Percentiles rank a stretch among this genome's conserved stretches.
Conservation (phyloP, 2,888 invertebrate species). For the Chamaedrilus cognettii region DNA sequence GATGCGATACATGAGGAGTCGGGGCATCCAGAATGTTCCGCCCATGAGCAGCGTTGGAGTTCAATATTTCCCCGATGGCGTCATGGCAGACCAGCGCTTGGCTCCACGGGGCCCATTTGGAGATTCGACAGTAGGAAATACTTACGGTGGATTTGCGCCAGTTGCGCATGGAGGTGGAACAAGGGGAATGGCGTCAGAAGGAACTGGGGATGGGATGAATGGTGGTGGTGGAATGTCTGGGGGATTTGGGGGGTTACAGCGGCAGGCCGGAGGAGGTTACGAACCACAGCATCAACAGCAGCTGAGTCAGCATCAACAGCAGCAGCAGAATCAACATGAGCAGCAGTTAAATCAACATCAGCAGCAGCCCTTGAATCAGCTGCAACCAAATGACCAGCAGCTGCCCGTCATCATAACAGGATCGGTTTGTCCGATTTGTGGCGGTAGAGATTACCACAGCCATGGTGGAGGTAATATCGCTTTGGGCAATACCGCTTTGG, state of each 20-base stretch:
- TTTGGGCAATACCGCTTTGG: too few species aligned
- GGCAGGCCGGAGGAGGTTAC: too few species aligned
- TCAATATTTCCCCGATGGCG: background rate
- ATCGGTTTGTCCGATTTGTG: background rate
- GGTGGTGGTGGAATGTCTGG: background rate
- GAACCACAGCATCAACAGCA: too few species aligned
- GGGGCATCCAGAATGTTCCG: background rate
- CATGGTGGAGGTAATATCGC: background rate
- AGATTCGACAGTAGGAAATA: too few species aligned
- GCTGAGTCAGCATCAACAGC: too few species aligned
- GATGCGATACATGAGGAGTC: background rate
- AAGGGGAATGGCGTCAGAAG: too few species aligned
- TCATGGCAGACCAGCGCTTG: too few species aligned
- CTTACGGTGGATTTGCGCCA: too few species aligned
- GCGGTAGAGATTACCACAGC: background rate
- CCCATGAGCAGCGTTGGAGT: background rate
- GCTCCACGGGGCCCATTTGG: too few species aligned
- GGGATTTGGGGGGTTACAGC: too few species aligned
- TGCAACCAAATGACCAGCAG: background rate
- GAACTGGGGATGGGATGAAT: background rate
- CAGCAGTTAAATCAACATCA: background rate
- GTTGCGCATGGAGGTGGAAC: background rate
- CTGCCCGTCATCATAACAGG: background rate
- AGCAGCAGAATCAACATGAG: background rate
- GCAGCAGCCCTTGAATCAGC: background rate